Evolutionary conservation across 2,797 vertebrate species (phyloP).

Genomic region (Myripristis murdjan): DNA sequence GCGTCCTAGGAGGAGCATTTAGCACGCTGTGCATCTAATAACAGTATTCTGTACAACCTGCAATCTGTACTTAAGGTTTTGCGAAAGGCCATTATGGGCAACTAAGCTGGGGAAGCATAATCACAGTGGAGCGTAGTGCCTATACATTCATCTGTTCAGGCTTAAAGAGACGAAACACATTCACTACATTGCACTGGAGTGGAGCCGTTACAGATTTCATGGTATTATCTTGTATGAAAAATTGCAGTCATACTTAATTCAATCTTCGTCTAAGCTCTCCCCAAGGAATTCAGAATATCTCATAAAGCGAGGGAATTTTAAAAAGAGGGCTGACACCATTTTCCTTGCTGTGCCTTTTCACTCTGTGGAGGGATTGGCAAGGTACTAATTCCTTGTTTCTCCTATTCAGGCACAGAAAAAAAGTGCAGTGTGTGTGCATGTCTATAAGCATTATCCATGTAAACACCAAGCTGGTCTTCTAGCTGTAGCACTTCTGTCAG

Average conservation of each 20-base stretch:
- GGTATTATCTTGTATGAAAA: conserved; percentile 15
- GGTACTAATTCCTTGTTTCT: conserved; percentile 63
- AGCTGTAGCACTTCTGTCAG: conserved; percentile 59
- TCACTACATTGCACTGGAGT: neutral
- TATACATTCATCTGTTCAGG: neutral
- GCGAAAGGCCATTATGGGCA: no score
- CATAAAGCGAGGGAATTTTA: conserved; percentile 27
- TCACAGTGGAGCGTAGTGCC: no score
- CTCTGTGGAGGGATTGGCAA: conserved; percentile 26
- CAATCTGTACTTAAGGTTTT: neutral
- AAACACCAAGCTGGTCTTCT: conserved; percentile 48
- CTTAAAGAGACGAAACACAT: conserved; percentile 5
- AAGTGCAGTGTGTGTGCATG: conserved; percentile 11
- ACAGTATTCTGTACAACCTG: no score
- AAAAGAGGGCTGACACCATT: conserved; percentile 46
- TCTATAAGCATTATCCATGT: conserved; percentile 62
- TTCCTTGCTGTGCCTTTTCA: conserved; percentile 44
- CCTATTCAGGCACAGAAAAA: conserved; percentile 52
- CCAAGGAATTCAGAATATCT: conserved; percentile 25
- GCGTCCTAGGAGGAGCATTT: no score
- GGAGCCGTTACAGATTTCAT: neutral
- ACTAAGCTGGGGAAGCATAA: no score
- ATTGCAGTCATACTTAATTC: conserved; percentile 38
- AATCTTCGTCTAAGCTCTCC: conserved; percentile 43
- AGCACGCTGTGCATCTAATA: no score